Evolutionary conservation across 2,797 vertebrate genomes (phyloP).

Genomic region (Mustela erminea): DNA sequence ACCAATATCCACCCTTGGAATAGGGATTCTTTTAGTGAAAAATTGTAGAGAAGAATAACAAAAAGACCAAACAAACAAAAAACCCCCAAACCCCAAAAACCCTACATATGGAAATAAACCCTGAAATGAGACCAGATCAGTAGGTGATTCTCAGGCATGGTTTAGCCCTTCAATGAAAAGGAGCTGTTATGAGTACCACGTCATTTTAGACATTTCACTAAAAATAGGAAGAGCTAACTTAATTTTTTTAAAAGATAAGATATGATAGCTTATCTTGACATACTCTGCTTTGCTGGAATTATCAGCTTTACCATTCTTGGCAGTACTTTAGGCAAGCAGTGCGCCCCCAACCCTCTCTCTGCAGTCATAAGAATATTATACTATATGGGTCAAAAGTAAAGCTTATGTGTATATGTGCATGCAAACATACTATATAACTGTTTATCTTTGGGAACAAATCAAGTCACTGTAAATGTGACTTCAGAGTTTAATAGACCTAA

Average conservation of each 20-base stretch:
- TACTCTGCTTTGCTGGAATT: not conserved
- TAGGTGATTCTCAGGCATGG: not conserved
- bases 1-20: not conserved
- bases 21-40: not conserved
- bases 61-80: not conserved
- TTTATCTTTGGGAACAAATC: not conserved
- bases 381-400: not conserved
- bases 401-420: not conserved
- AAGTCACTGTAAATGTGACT: slow-evolving; percentile 30
- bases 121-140: slow-evolving; percentile 13
- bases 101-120: not conserved
- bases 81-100: not conserved
- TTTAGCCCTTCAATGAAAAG: not conserved
- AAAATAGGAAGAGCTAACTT: not conserved
- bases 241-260: not conserved
- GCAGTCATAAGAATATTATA: not conserved
- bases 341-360: not conserved
- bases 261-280: not conserved
- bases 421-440: not conserved
- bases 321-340: not conserved
- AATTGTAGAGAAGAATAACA: not conserved
- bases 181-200: not conserved
- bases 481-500: not conserved
- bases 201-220: not conserved
- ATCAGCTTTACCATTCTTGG: not conserved